Conservation (phyloP, 2,888 invertebrate species). For the Rotaria magnacalcarata region DNA sequence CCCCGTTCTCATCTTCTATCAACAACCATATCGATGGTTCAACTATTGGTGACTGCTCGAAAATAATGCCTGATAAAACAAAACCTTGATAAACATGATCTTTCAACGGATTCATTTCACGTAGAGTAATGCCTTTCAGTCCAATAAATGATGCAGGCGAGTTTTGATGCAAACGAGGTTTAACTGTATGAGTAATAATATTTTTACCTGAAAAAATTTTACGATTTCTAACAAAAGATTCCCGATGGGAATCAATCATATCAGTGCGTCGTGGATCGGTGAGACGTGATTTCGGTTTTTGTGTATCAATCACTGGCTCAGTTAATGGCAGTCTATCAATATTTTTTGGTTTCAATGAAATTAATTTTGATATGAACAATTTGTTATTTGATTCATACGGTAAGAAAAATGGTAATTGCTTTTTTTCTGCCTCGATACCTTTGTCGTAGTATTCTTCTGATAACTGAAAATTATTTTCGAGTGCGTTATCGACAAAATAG, state of each 20-base stretch:
- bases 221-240: constrained; percentile 8
- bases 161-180: background rate
- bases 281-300: background rate
- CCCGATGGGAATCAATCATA: constrained; percentile 8
- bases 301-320: background rate
- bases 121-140: constrained; percentile 32
- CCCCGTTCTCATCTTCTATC: constrained; percentile 33
- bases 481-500: background rate
- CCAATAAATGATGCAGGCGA: background rate
- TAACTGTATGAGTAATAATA: background rate
- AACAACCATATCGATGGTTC: constrained; percentile 21
- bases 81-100: constrained; percentile 36
- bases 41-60: background rate
- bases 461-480: background rate
- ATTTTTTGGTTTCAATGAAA: background rate
- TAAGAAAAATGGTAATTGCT: constrained; percentile 38
- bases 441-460: constrained; percentile 27
- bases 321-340: background rate
- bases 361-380: background rate
- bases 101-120: constrained; percentile 24
- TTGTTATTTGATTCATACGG: constrained; percentile 23
- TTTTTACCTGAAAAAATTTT: background rate
- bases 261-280: background rate
- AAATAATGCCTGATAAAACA: background rate
- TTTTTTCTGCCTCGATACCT: constrained; percentile 35